Percentiles rank a stretch among this genome's conserved stretches.
These are phyloP conservation scores for Pedetes capensis DNA, from an alignment of 2,113 vertebrate species.

Conservation along the genomic window DNA sequence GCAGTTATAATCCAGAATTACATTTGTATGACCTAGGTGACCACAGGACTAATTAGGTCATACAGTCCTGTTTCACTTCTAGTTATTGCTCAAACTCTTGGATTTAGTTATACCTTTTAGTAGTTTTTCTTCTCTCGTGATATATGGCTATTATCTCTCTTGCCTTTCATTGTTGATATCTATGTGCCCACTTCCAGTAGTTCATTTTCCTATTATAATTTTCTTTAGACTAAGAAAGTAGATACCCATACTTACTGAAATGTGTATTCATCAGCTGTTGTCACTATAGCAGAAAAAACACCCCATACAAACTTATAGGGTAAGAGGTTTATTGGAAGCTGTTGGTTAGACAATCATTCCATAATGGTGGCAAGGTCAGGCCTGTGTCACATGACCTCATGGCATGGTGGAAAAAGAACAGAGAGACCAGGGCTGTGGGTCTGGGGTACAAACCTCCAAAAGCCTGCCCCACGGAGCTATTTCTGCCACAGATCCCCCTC, in stretches of 20 bases:
- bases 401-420: too few species aligned
- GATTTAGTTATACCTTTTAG: background rate
- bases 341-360: too few species aligned
- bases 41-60: background rate
- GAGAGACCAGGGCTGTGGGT: too few species aligned
- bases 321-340: too few species aligned
- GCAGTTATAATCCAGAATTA: background rate
- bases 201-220: background rate
- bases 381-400: too few species aligned
- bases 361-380: too few species aligned
- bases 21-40: background rate
- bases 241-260: background rate
- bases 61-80: background rate
- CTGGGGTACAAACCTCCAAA: too few species aligned
- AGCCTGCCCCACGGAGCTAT: too few species aligned
- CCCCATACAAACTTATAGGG: too few species aligned
- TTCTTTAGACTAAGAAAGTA: background rate
- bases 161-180: background rate
- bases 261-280: too few species aligned
- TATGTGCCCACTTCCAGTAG: background rate
- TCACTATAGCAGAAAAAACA: too few species aligned
- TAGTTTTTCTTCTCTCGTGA: background rate
- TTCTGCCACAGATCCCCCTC: too few species aligned
- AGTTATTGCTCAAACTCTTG: background rate
- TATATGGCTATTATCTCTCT: background rate